Evolutionary conservation across 2,888 invertebrate species (phyloP).

Genomic region (Cerastoderma edule): DNA sequence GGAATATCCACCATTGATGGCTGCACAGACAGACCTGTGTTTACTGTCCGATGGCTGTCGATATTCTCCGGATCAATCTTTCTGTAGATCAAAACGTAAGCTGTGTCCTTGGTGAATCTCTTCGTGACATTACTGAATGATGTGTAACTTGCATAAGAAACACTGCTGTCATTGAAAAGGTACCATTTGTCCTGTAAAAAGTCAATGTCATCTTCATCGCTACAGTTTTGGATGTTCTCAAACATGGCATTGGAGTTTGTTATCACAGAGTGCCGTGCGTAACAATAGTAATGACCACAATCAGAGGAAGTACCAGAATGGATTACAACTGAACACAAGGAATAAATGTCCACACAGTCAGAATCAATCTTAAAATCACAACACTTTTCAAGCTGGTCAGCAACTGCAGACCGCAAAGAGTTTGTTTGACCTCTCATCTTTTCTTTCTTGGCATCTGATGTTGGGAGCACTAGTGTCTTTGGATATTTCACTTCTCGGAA

Average conservation of each 20-base stretch:
- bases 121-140: conserved; percentile 79
- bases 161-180: conserved; percentile 92
- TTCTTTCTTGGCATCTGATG: conserved; percentile 45
- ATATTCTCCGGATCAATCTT: conserved; percentile 61
- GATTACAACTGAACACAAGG: conserved; percentile 92
- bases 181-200: conserved; percentile 88
- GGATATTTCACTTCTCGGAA: conserved; percentile 85
- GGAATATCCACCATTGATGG: conserved; percentile 61
- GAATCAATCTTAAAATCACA: conserved; percentile 58
- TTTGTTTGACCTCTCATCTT: conserved; percentile 24
- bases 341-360: conserved; percentile 86
- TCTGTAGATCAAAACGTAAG: conserved; percentile 92
- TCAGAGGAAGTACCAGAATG: conserved; percentile 93
- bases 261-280: conserved; percentile 85
- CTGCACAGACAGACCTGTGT: conserved; percentile 45
- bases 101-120: conserved; percentile 89
- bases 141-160: conserved; percentile 83
- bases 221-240: conserved; percentile 59
- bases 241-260: conserved; percentile 59
- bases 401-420: conserved; percentile 54
- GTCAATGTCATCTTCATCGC: conserved; percentile 73
- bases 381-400: conserved; percentile 55
- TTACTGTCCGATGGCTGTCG: conserved; percentile 33
- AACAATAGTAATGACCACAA: conserved; percentile 94
- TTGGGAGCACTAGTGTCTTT: conserved; percentile 79